These are phyloP conservation scores for Hypotaenidia philippensis DNA, from an alignment of 2,797 vertebrate species.

Conservation along the genomic window DNA sequence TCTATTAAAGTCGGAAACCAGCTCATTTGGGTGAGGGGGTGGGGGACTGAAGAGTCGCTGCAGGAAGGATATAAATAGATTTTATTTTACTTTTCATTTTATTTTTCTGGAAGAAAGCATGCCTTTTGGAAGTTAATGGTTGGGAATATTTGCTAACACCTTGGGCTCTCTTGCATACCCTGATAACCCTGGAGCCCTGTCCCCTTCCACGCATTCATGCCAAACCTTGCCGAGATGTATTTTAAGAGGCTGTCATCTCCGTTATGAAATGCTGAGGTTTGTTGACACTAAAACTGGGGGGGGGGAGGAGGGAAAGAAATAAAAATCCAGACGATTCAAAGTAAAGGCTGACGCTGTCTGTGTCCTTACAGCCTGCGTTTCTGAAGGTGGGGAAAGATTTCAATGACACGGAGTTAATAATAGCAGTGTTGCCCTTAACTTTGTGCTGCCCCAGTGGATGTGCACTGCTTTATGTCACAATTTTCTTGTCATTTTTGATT, in stretches of 20 bases:
- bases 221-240: constrained; percentile 3
- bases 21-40: constrained; percentile 38
- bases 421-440: constrained; percentile 60
- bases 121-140: constrained; percentile 22
- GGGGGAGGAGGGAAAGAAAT: neutral
- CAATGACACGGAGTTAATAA: constrained; percentile 62
- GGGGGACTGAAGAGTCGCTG: constrained; percentile 32
- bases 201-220: neutral
- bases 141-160: neutral
- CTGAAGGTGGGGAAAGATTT: constrained; percentile 55
- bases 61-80: constrained; percentile 59
- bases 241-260: constrained; percentile 12
- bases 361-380: constrained; percentile 29
- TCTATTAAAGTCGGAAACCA: constrained; percentile 4
- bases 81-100: neutral
- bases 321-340: neutral
- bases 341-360: neutral
- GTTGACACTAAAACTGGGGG: constrained; percentile 28
- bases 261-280: constrained; percentile 48
- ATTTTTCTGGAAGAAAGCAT: neutral
- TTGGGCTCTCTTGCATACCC: neutral
- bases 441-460: constrained; percentile 36
- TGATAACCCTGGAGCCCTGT: neutral
- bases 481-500: constrained; percentile 32
- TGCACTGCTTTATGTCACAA: constrained; percentile 30